Evolutionary conservation across 2,797 vertebrate genomes (phyloP), one percentile per base, ranked within the genome.

Genomic region (Limosa lapponica): DNA sequence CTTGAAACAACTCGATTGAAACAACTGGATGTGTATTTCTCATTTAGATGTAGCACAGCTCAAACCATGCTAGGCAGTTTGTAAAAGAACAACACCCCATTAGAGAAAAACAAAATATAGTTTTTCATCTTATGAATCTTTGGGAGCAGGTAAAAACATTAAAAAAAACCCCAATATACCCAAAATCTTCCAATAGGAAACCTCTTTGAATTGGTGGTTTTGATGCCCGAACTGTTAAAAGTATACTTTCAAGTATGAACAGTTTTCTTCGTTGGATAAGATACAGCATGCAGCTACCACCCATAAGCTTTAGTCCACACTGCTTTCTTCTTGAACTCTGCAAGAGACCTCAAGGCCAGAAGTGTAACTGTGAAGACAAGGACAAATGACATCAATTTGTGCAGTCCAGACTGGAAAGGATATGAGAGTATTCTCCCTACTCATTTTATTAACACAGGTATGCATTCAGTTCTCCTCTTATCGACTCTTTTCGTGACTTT

Each of bases 271-370:
- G 71, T 8, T 67, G 58, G 41, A 5, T 55, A 80, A 83, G 74
- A 74, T 28, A 61, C 0, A 0, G 11, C 8, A 9, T 13, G 27
- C 61, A 59, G 54, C 97, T 98, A 99, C 99, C 99, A 99, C 55
- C 99, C 98, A 11, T 99, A 99, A 0, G 98, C 99, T 97, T 98
- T 98, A 93, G 99, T 99, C 99, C 99, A 99, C 32, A 99, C 96
- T 0, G 98, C 98, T 96, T 99, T 99, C 98, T 99, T 99, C 98
- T 98, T 99, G 97, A 99, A 99, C 94, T 99, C 99, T 5, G 98
- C 66, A 32, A 98, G 97, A 78, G 97, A 97, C 79, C 97, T 99
- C 95, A 99, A 95, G 61, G 98, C 98, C 91, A 99, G 84, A 77
- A 99, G 97, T 5, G 98, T 96, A 77, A 98, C 99, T 99, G 97